A percentile compares a stretch with the other conserved stretches of the same genome.
These are phyloP conservation scores for Cerceris ruficornis DNA, from an alignment of 2,888 invertebrate species.

Conservation along the genomic window DNA sequence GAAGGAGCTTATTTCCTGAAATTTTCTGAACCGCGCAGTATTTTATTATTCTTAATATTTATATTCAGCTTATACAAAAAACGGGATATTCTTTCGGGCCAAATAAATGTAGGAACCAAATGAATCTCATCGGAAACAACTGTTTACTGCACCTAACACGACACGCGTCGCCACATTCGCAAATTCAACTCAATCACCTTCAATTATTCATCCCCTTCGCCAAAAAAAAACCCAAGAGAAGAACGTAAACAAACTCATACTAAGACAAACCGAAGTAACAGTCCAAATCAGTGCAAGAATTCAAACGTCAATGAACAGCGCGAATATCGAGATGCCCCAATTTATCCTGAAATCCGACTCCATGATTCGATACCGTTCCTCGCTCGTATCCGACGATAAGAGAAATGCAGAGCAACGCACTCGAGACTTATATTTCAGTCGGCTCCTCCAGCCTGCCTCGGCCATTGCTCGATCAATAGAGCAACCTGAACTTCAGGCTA, in stretches of 20 bases:
- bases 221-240: too few relatives aligned
- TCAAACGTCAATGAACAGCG: background rate
- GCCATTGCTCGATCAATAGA: slow-evolving; percentile 53
- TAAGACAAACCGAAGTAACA: background rate
- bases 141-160: too few relatives aligned
- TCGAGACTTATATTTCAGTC: slow-evolving; percentile 33
- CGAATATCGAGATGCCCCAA: slow-evolving; percentile 14
- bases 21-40: too few relatives aligned
- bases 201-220: too few relatives aligned
- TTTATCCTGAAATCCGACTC: slow-evolving; percentile 15
- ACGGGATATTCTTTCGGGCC: too few relatives aligned
- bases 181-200: too few relatives aligned
- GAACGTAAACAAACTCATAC: background rate
- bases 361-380: slow-evolving; percentile 29
- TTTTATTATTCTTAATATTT: too few relatives aligned
- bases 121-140: too few relatives aligned
- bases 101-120: too few relatives aligned
- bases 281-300: background rate
- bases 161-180: too few relatives aligned
- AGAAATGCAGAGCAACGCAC: slow-evolving; percentile 26
- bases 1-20: too few relatives aligned
- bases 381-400: slow-evolving; percentile 26
- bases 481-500: slow-evolving; percentile 55
- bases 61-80: too few relatives aligned
- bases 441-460: slow-evolving; percentile 17